Conservation (phyloP, 1,140 invertebrate genomes). For the Ridgeia piscesae region DNA sequence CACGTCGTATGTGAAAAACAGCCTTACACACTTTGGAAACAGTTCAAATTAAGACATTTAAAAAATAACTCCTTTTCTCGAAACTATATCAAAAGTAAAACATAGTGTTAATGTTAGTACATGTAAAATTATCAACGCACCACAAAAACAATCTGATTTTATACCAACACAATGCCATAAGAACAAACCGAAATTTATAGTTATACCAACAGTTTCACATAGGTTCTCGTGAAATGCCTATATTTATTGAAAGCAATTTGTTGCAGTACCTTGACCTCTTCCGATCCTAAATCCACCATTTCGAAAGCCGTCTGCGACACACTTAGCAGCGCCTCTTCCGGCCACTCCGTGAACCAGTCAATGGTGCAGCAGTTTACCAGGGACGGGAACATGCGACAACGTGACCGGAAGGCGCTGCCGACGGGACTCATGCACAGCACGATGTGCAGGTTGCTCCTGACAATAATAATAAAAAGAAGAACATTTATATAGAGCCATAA, state of each 20-base stretch:
- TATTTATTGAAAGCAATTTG: background rate
- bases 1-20: background rate
- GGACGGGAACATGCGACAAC: constrained; percentile 60
- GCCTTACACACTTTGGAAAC: background rate
- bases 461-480: constrained; percentile 20
- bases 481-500: no score
- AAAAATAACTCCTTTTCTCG: no score
- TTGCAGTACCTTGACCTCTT: constrained; percentile 46
- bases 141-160: no score
- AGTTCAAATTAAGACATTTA: background rate
- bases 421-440: constrained; percentile 60
- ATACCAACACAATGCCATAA: no score
- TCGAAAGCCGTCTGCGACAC: constrained; percentile 65
- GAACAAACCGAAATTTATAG: no score
- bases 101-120: no score
- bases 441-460: constrained; percentile 59
- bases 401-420: constrained; percentile 76
- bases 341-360: constrained; percentile 66
- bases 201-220: no score
- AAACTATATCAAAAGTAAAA: no score
- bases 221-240: no score
- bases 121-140: no score
- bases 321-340: constrained; percentile 54
- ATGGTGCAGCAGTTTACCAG: constrained; percentile 61
- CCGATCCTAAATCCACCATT: constrained; percentile 49